Evolutionary conservation across 2,113 vertebrate species (phyloP).

Genomic region (Octodon degus): DNA sequence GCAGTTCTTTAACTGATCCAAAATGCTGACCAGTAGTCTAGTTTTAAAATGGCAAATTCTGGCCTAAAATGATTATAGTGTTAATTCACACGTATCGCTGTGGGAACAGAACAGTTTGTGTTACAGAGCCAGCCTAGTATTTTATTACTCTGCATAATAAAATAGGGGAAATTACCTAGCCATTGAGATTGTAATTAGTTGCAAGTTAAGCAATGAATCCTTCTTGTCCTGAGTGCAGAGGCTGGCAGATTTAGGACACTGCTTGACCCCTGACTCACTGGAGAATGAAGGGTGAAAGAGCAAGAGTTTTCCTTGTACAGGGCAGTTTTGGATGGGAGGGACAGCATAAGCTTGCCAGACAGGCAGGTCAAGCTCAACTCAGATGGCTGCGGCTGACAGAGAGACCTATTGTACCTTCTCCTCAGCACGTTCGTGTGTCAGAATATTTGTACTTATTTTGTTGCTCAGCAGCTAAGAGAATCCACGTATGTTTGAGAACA

Average conservation of each 20-base stretch:
- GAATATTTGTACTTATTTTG: constrained; percentile 2
- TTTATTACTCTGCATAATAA: constrained; percentile 65
- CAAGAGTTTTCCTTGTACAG: constrained; percentile 72
- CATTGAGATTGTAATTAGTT: constrained; percentile 57
- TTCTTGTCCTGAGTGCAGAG: constrained; percentile 61
- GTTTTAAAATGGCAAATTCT: constrained; percentile 43
- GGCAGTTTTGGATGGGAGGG: constrained; percentile 78
- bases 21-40: not conserved
- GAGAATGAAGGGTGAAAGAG: constrained; percentile 81
- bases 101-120: not conserved
- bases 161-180: constrained; percentile 39
- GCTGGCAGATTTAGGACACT: constrained; percentile 42
- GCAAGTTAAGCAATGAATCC: not conserved
- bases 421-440: constrained; percentile 48
- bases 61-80: constrained; percentile 32
- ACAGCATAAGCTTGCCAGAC: constrained; percentile 74
- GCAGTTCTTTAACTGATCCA: not conserved
- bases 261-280: constrained; percentile 47
- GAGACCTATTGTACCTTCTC: constrained; percentile 82
- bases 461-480: constrained; percentile 42
- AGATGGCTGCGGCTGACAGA: constrained; percentile 89
- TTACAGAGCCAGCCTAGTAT: not conserved
- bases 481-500: not conserved
- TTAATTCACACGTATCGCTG: not conserved
- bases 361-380: constrained; percentile 83